phyloP scores from a whole-genome alignment of 2,888 invertebrate genomes.

The Hirtodrosophila duncani region DNA sequence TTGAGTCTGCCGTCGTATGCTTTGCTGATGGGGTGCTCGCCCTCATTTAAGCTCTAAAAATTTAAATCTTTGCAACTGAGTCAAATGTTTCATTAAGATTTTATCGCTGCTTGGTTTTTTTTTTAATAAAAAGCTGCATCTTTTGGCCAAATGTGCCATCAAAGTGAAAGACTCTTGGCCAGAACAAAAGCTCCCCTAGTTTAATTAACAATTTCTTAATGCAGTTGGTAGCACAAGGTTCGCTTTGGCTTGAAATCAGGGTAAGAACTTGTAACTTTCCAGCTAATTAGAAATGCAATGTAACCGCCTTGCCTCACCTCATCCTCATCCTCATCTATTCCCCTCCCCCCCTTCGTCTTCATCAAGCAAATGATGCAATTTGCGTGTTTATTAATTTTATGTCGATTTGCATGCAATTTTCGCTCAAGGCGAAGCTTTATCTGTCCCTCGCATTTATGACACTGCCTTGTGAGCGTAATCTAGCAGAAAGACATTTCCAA shows the following conservation, averaged over 20 bases:
- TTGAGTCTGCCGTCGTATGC: too few relatives aligned
- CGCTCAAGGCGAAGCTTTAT: constrained; percentile 52
- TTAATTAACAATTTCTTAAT: constrained; percentile 59
- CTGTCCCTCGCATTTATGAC: constrained; percentile 33
- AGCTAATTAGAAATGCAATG: constrained; percentile 51
- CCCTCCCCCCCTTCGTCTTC: neutral
- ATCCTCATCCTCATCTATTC: neutral
- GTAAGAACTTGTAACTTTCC: constrained; percentile 52
- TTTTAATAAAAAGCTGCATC: too few relatives aligned
- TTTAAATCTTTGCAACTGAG: constrained; percentile 43
- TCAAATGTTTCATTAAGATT: constrained; percentile 53
- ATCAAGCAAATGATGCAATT: constrained; percentile 43
- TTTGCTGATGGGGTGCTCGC: too few relatives aligned
- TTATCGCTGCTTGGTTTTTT: constrained; percentile 24
- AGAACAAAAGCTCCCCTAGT: constrained; percentile 24
- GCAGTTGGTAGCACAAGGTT: constrained; percentile 21
- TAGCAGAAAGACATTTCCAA: constrained; percentile 39
- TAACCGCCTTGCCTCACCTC: neutral
- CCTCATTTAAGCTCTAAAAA: too few relatives aligned
- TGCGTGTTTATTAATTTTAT: constrained; percentile 68
- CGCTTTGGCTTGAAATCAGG: too few relatives aligned
- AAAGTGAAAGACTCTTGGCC: constrained; percentile 27
- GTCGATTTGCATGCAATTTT: constrained; percentile 69
- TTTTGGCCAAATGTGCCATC: constrained; percentile 22
- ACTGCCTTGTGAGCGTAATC: constrained; percentile 36